Conservation (phyloP, 2,888 invertebrate genomes). For the Chaitophorus viminalis region DNA sequence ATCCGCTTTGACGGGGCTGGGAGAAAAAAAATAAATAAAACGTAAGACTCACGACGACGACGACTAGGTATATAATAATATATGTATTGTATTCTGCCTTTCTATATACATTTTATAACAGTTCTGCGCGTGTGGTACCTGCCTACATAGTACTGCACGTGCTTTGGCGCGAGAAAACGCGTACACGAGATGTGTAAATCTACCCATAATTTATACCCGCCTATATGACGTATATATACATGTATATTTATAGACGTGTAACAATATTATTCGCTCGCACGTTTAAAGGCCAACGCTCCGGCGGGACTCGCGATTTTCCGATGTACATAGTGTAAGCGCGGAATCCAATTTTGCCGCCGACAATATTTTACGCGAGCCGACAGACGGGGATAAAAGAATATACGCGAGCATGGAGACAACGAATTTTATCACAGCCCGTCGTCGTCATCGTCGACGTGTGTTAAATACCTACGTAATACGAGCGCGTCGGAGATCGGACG, state of each 20-base stretch:
- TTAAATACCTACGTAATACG: slow-evolving; percentile 11
- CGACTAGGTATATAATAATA: no score
- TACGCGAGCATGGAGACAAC: neutral
- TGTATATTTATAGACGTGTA: no score
- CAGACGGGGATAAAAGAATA: no score
- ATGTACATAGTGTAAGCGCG: neutral
- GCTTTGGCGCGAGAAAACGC: neutral
- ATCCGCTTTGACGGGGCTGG: neutral
- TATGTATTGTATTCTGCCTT: neutral
- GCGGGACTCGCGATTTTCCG: slow-evolving; percentile 4
- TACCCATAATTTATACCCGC: no score
- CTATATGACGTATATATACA: no score
- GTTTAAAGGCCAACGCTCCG: slow-evolving; percentile 6
- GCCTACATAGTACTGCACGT: neutral
- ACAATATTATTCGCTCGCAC: neutral
- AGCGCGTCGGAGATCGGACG: neutral
- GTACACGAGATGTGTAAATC: no score
- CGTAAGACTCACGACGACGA: neutral
- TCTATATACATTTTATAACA: slow-evolving; percentile 18
- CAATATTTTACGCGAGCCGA: neutral
- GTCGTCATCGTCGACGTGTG: neutral
- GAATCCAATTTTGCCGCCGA: slow-evolving; percentile 1
- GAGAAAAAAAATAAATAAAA: neutral
- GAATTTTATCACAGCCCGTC: neutral
- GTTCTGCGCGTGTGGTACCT: neutral